Base-by-base conservation (phyloP, 2,113 vertebrate species). In the Amphiprion ocellaris region DNA sequence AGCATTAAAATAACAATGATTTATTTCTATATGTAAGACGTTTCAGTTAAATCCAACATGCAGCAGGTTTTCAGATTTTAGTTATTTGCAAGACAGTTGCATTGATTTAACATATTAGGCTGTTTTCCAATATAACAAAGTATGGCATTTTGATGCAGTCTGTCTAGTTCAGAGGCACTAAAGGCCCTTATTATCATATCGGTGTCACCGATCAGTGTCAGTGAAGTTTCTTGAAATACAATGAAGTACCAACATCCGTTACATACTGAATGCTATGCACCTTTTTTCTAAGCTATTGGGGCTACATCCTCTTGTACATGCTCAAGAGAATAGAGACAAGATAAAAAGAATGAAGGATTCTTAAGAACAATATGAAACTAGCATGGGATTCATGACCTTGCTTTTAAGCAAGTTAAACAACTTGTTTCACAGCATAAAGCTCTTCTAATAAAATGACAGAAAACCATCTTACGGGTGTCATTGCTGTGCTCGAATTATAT, bases 101-200 rank as follows among this genome's bases (percentile, higher is more conserved):
- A 41, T 12, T 67, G 23, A n/a, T 69, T 83, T 77, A 69, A 49
- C 77, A 77, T 64, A 69, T 55, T 65, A 80, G 58, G 68, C 77
- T 69, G 62, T 63, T 73, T 63, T 83, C 75, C 80, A 83, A 7
- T 71, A 62, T 65, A 60, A 59, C 55, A 74, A 70, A 82, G 39
- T 74, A 14, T 4, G 37, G 65, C 65, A 33, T 60, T 70, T 44
- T 56, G 49, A 60, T 6, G 2, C 74, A 70, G 79, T 33, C 65
- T n/a, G 60, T 62, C 54, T 16, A 67, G 53, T 46, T 69, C 33
- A 44, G n/a, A 81, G 52, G 37, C 33, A 30, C 39, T 12, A 12
- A 3, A 41, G 10, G 39, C 39, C 12, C 2, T 3, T 12, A 41
- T 12, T 41, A 41, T 41, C 39, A 41, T 5, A 41, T 19, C 17